Evolutionary conservation across 2,888 invertebrate genomes (phyloP), one percentile per base, ranked within the genome.

Genomic region (Acrobasis suavella): DNA sequence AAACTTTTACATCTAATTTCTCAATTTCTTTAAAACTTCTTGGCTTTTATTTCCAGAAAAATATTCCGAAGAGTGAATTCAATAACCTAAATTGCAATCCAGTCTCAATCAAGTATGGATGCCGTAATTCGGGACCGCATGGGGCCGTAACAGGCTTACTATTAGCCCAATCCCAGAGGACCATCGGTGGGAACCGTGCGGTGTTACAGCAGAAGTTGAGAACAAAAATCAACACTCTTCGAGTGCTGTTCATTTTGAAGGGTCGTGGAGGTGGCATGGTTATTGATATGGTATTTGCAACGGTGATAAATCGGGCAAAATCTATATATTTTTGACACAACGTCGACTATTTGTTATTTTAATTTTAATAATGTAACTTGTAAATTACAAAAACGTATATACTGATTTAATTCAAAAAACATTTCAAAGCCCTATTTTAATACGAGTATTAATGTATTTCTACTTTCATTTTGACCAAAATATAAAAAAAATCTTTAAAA

Each of bases 171-270:
- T 86, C 89, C 86, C 89, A 37, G 72, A 68, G 70, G 70, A 75
- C 80, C 76, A 63, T 62, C 64, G 68, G 72, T 86, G 88, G 87
- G 89, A 87, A 87, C 81, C 72, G 73, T 71, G 79, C 76, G 79
- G 81, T 76, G 78, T 75, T 22, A 75, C 72, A 67, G 68, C 67
- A 66, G 71, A 60, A 63, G 79, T 70, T 91, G 85, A 91, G 91
- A 82, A 90, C 86, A 86, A 91, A 91, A 91, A 91, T 91, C 91
- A 91, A 91, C 91, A 91, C 84, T 83, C 32, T 73, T 75, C 68
- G 75, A 75, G 71, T 71, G 72, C 70, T 87, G 88, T 79, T 85
- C 89, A 84, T 85, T 87, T 85, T 73, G 71, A 75, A 67, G 66
- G 62, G 42, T 15, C 49, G 3, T 12, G 65, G 69, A 67, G 55